Conservation (phyloP, 2,888 invertebrate genomes). For the Scaptomyza tumidula region DNA sequence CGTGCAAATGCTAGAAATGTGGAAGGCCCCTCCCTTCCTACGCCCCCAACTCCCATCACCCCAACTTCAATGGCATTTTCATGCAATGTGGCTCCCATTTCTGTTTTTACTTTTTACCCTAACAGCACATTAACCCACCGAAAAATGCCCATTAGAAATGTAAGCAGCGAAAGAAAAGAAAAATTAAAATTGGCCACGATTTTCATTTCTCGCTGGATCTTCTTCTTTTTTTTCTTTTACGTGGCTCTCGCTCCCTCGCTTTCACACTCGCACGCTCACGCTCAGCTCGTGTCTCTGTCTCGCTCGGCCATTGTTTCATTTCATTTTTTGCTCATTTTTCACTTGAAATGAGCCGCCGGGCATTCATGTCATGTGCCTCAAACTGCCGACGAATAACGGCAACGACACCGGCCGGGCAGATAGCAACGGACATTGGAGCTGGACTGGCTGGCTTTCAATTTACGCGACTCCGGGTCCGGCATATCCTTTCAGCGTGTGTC, state of each 20-base stretch:
- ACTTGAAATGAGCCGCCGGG: conserved; percentile 76
- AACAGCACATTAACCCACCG: conserved; percentile 80
- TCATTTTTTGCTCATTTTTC: conserved; percentile 79
- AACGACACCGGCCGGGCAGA: conserved; percentile 58
- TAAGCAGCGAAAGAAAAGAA: conserved; percentile 70
- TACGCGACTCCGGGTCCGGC: conserved; percentile 66
- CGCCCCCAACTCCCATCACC: neutral
- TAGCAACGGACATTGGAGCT: conserved; percentile 37
- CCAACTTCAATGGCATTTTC: conserved; percentile 48
- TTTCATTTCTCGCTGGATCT: conserved; percentile 71
- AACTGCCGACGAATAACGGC: conserved; percentile 8
- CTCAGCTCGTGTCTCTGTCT: conserved; percentile 1
- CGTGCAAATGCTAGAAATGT: conserved; percentile 54
- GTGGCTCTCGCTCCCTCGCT: conserved; percentile 13
- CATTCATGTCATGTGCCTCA: conserved; percentile 74
- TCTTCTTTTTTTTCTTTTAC: conserved; percentile 19
- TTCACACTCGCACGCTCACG: too few species aligned
- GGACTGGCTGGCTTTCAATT: conserved; percentile 66
- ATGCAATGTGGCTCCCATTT: conserved; percentile 38
- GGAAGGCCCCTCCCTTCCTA: neutral
- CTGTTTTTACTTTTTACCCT: conserved; percentile 68
- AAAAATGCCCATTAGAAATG: conserved; percentile 76
- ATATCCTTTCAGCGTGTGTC: conserved; percentile 73
- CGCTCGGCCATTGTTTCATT: conserved; percentile 82
- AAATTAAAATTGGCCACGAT: conserved; percentile 84